These are phyloP conservation scores for Menidia beryllina DNA, from an alignment of 2,113 vertebrate genomes.

Conservation along the genomic window DNA sequence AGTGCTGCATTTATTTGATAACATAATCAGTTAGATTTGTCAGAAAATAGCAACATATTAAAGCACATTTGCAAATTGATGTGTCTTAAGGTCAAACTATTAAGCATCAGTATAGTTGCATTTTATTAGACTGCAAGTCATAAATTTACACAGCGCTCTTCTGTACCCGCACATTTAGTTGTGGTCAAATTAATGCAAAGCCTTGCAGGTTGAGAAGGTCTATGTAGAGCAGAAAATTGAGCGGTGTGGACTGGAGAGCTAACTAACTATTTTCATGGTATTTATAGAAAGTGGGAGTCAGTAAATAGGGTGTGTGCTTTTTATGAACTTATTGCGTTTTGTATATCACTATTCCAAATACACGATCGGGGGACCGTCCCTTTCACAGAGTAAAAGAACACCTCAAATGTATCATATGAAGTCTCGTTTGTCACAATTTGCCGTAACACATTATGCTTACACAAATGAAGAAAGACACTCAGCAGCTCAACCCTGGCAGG, in stretches of 20 bases:
- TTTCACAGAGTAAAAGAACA: constrained; percentile 20
- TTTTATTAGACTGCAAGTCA: too few relatives aligned
- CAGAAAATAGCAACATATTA: too few relatives aligned
- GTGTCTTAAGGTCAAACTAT: not conserved
- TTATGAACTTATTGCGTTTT: not conserved
- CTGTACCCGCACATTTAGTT: not conserved
- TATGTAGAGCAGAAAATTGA: too few relatives aligned
- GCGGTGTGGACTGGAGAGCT: not conserved
- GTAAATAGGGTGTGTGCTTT: too few relatives aligned
- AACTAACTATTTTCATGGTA: not conserved
- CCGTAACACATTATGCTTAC: constrained; percentile 10
- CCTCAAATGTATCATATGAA: not conserved
- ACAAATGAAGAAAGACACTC: constrained; percentile 41
- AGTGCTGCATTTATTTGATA: too few relatives aligned
- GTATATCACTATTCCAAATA: not conserved
- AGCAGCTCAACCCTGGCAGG: constrained; percentile 10
- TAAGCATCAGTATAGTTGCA: not conserved
- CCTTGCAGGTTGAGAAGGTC: too few relatives aligned
- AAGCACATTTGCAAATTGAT: not conserved
- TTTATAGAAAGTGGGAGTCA: too few relatives aligned
- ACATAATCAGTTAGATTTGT: too few relatives aligned
- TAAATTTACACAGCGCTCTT: too few relatives aligned
- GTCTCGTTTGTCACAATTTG: constrained; percentile 41
- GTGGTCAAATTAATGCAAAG: not conserved
- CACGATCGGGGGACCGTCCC: not conserved